Evolutionary conservation across 2,888 invertebrate genomes (phyloP), one percentile per base, ranked within the genome.

Genomic region (Autographa gamma): DNA sequence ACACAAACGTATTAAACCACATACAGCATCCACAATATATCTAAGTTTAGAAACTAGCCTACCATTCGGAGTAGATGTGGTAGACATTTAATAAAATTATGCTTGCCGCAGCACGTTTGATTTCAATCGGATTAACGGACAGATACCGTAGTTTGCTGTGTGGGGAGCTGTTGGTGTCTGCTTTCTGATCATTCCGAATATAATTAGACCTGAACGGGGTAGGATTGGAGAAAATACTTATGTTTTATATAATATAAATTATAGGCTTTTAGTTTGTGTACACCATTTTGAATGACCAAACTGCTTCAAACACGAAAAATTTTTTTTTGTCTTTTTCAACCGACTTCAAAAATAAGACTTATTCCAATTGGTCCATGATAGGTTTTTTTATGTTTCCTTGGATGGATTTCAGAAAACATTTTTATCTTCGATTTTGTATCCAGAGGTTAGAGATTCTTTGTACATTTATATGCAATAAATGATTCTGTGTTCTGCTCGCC

Each of bases 31-130:
- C 48, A 48, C n/a, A n/a, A n/a, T 48, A n/a, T 7, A 6, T 7
- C 48, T n/a, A n/a, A 16, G n/a, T 48, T 8, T 16, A 16, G 43
- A 43, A 43, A 4, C 14, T 43, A 43, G 14, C 43, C 14, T 4
- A 43, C 43, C n/a, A 56, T 56, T 69, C 11, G 6, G 25, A 41
- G 32, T 65, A 43, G 56, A 59, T 31, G 59, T 8, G 32, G 59
- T 59, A 59, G 59, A 32, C 32, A 19, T 54, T 19, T 54, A 54
- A 54, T 54, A 54, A 18, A 54, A 54, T 54, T 18, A 54, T 56
- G 54, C 13, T 25, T 56, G 19, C 54, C 13, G 54, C 19, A 56
- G 19, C 11, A 56, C 54, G 54, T 56, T 56, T 56, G 54, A 19
- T 25, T 56, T 56, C 19, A 56, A 56, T 56, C 25, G 54, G 54